phyloP scores from a whole-genome alignment of 1,140 invertebrate genomes.

The Hyphantria cunea region DNA sequence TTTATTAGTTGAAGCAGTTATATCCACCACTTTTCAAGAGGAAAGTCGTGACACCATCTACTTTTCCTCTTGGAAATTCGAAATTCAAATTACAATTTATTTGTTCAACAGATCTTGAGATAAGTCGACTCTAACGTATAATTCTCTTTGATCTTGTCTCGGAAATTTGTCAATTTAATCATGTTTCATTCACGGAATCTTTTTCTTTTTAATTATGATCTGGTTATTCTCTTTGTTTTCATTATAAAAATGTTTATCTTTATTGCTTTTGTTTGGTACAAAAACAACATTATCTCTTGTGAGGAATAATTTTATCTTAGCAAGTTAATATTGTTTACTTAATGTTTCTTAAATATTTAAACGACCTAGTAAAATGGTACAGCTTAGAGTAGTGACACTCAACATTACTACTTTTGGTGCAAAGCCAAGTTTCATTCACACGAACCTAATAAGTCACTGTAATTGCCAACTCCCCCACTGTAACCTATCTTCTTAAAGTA shows the following conservation, averaged over 20 bases:
- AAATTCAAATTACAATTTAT: constrained; percentile 11
- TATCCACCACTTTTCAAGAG: too few relatives aligned
- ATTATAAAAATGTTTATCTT: neutral
- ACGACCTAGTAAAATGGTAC: neutral
- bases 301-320: neutral
- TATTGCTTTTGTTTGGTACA: neutral
- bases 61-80: constrained; percentile 10
- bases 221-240: neutral
- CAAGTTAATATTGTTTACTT: neutral
- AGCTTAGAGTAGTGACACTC: neutral
- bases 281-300: too few relatives aligned
- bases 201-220: constrained; percentile 15
- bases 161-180: constrained; percentile 24
- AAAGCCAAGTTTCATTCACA: neutral
- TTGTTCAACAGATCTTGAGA: neutral
- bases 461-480: neutral
- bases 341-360: neutral
- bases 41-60: neutral
- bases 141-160: constrained; percentile 14
- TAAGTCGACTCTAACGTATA: constrained; percentile 1
- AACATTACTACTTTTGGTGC: neutral
- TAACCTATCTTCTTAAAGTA: neutral
- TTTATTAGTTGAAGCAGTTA: constrained; percentile 2
- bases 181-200: neutral
- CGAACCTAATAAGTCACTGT: neutral